Evolutionary conservation across 2,888 invertebrate species (phyloP).

Genomic region (Xylophagus ater): DNA sequence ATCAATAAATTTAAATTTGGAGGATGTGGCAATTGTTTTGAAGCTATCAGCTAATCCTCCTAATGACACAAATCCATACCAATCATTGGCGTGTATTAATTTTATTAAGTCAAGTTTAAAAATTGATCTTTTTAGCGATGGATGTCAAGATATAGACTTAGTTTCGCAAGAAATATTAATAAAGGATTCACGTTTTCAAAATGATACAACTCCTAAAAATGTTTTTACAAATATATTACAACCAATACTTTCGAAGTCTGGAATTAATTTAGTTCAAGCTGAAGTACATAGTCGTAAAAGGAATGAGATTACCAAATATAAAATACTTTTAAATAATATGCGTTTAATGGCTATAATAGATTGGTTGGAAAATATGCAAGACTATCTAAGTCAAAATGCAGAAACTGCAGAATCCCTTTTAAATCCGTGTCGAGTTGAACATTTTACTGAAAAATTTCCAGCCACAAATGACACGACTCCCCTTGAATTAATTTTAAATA

Average conservation of each 20-base stretch:
- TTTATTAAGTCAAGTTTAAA: slow-evolving; percentile 83
- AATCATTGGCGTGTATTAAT: slow-evolving; percentile 71
- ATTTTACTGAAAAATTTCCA: no score
- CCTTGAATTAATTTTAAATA: slow-evolving; percentile 76
- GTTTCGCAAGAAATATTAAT: slow-evolving; percentile 63
- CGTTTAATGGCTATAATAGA: slow-evolving; percentile 85
- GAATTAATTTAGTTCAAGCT: slow-evolving; percentile 50
- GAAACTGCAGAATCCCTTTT: no score
- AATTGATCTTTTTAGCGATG: slow-evolving; percentile 77
- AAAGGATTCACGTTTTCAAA: slow-evolving; percentile 27
- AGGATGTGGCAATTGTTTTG: slow-evolving; percentile 66
- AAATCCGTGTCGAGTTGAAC: no score
- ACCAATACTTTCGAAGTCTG: slow-evolving; percentile 50
- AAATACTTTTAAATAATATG: slow-evolving; percentile 88
- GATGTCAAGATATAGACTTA: slow-evolving; percentile 82
- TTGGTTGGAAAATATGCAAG: slow-evolving; percentile 78
- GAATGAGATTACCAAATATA: slow-evolving; percentile 61
- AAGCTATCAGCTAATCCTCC: slow-evolving; percentile 28
- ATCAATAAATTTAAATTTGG: slow-evolving; percentile 71
- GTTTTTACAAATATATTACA: slow-evolving; percentile 82
- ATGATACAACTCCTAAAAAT: slow-evolving; percentile 45
- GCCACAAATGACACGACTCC: slow-evolving; percentile 16
- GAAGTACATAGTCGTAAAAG: slow-evolving; percentile 64
- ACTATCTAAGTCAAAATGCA: slow-evolving; percentile 55
- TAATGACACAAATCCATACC: slow-evolving; percentile 12